phyloP scores from a whole-genome alignment of 2,797 vertebrate species.

The Danio albolineatus region DNA sequence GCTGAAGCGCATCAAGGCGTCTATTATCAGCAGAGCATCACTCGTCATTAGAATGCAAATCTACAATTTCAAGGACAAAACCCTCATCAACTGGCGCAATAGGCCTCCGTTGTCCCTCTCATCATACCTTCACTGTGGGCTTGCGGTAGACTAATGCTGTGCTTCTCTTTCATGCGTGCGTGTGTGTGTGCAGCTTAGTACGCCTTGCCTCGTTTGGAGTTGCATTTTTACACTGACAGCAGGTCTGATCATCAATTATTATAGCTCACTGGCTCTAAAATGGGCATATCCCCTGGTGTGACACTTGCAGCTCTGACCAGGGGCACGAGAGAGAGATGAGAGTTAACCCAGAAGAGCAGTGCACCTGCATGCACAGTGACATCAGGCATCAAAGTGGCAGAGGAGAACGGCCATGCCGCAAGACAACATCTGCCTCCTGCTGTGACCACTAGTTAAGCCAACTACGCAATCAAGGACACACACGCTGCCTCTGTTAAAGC shows the following conservation, averaged over 20 bases:
- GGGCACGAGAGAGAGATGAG: slow-evolving; percentile 63
- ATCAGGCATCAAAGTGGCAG: slow-evolving; percentile 69
- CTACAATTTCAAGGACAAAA: slow-evolving; percentile 65
- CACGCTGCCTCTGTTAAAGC: slow-evolving; percentile 63
- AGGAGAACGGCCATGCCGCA: slow-evolving; percentile 74
- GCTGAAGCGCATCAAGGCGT: slow-evolving; percentile 71
- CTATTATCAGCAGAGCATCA: slow-evolving; percentile 56
- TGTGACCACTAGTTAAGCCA: slow-evolving; percentile 77
- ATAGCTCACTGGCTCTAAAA: slow-evolving; percentile 83
- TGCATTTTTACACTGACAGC: slow-evolving; percentile 80
- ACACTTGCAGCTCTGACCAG: slow-evolving; percentile 69
- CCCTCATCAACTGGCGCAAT: slow-evolving; percentile 58
- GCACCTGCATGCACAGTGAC: slow-evolving; percentile 73
- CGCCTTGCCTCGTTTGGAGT: slow-evolving; percentile 71
- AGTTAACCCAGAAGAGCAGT: slow-evolving; percentile 50
- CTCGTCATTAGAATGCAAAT: slow-evolving; percentile 67
- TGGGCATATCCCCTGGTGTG: slow-evolving; percentile 77
- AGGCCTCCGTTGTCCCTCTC: slow-evolving; percentile 37
- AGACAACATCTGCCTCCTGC: slow-evolving; percentile 84
- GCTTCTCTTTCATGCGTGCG: slow-evolving; percentile 25
- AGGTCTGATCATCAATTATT: slow-evolving; percentile 87
- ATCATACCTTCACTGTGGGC: slow-evolving; percentile 28
- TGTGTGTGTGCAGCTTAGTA: slow-evolving; percentile 62
- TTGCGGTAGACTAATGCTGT: slow-evolving; percentile 47
- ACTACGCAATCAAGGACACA: slow-evolving; percentile 76